Evolutionary conservation across 2,113 vertebrate genomes (phyloP).

Genomic region (Vombatus ursinus): DNA sequence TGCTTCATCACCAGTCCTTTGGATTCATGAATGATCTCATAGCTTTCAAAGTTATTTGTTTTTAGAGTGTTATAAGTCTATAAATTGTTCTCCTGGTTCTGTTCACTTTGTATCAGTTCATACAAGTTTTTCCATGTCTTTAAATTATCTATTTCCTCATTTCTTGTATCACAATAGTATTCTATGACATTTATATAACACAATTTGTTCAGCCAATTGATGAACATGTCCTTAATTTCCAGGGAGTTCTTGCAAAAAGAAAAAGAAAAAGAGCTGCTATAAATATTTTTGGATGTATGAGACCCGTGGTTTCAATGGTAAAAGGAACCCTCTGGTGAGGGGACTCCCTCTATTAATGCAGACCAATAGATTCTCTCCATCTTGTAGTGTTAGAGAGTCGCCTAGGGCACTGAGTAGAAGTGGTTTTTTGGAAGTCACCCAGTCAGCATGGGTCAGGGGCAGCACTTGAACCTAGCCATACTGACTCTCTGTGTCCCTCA

Average conservation of each 20-base stretch:
- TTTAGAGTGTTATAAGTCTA: neutral
- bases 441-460: neutral
- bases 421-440: neutral
- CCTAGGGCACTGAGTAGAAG: neutral
- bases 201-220: too few relatives aligned
- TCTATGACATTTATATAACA: too few relatives aligned
- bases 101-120: neutral
- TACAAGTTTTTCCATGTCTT: too few relatives aligned
- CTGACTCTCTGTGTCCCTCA: neutral
- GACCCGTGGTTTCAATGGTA: too few relatives aligned
- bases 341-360: neutral
- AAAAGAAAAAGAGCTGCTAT: too few relatives aligned
- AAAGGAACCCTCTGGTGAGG: too few relatives aligned
- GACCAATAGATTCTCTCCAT: neutral
- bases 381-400: neutral
- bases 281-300: too few relatives aligned
- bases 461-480: neutral
- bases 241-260: too few relatives aligned
- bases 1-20: too few relatives aligned
- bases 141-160: too few relatives aligned
- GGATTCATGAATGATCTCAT: neutral
- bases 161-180: too few relatives aligned
- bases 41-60: neutral
- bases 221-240: too few relatives aligned
- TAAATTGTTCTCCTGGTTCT: neutral